Base-by-base conservation (phyloP, 1,140 invertebrate species). In the Bicyclus anynana region DNA sequence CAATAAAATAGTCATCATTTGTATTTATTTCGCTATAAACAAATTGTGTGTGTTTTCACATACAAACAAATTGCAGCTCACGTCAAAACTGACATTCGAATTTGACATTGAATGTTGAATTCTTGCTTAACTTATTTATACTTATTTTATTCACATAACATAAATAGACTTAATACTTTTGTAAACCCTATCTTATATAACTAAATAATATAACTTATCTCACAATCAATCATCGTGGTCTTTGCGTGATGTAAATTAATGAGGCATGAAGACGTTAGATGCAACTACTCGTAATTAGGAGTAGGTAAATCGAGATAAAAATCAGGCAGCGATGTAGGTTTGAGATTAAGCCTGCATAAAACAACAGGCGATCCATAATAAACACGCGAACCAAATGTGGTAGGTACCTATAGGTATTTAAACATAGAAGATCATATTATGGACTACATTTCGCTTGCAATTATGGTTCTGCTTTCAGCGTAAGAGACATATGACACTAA, bases 101-200 rank as follows among this genome's bases (percentile, higher is more conserved):
- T 72, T 9, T 9, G 1, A 27, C 26, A 72, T n/a, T n/a, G 57
- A 56, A 73, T 50, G 56, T 29, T 60, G 53, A 60, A 61, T 54
- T 49, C 49, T 37, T 47, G 63, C 5, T 60, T 40, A 33, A 33
- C 29, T 33, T 33, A 33, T 53, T 53, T 66, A 57, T 59, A 62
- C 50, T 67, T 76, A 67, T 53, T 69, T 75, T 74, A 79, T 74
- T 69, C 66, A 78, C 69, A 76, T 67, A 65, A 62, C 71, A 79
- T 80, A 84, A 82, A 82, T 84, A 82, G 38, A 65, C 74, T 80
- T 80, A 80, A 74, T 69, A 71, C 60, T 69, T 76, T 66, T 59
- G 44, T 65, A 66, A 54, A 63, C 52, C 65, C 61, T 72, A 71
- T 60, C 59, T 68, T 70, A 69, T 18, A 51, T 61, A 59, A 57